These are phyloP conservation scores for Euura lappo DNA, from an alignment of 1,140 invertebrate species.

Conservation along the genomic window DNA sequence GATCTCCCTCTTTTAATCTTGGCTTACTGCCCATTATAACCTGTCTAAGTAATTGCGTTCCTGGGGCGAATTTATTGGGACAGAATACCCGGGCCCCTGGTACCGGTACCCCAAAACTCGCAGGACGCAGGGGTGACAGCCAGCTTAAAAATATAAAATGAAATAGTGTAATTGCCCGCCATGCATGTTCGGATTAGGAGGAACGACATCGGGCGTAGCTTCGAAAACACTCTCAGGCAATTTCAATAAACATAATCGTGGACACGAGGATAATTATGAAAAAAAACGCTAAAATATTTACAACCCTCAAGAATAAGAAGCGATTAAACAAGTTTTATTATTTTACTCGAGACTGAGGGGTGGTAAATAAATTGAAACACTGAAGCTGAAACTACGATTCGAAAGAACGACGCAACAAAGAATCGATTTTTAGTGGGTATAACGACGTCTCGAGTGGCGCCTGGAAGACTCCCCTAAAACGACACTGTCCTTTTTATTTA, in stretches of 20 bases:
- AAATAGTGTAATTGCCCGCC: background rate
- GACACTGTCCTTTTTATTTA: background rate
- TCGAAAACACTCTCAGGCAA: background rate
- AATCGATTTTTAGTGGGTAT: constrained; percentile 38
- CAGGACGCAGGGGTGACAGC: background rate
- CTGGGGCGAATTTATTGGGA: constrained; percentile 47
- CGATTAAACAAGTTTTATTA: too few relatives aligned
- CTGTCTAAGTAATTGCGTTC: constrained; percentile 49
- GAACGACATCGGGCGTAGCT: background rate
- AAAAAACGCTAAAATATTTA: too few relatives aligned
- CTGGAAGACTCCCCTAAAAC: constrained; percentile 14
- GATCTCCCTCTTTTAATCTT: constrained; percentile 17
- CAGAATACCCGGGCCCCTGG: background rate
- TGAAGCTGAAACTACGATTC: too few relatives aligned
- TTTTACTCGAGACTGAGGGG: too few relatives aligned
- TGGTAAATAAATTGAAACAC: too few relatives aligned
- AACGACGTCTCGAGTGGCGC: constrained; percentile 22
- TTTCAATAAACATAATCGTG: background rate
- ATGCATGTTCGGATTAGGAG: background rate
- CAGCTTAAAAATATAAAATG: background rate
- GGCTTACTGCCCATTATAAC: constrained; percentile 19
- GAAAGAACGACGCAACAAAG: constrained; percentile 18
- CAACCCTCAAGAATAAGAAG: too few relatives aligned
- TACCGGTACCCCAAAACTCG: background rate
- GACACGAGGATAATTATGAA: background rate